phyloP scores from a whole-genome alignment of 2,797 vertebrate species.

The Spinus olivaceus region DNA sequence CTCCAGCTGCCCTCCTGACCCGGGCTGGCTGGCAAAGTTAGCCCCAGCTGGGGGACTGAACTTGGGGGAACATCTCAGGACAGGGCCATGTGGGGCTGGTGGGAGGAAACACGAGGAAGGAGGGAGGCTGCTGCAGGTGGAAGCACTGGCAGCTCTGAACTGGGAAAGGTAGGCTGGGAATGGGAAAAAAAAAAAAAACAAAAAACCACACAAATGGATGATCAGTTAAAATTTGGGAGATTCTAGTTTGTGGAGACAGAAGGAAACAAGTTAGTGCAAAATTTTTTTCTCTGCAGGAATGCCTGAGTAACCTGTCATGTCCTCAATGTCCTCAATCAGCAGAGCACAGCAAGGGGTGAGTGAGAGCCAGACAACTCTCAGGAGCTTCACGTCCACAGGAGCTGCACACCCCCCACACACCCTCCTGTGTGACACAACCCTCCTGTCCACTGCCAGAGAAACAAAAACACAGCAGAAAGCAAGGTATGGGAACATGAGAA shows the following conservation, averaged over 20 bases:
- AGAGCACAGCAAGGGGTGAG: neutral
- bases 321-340: neutral
- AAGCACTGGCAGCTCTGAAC: neutral
- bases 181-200: too few species aligned
- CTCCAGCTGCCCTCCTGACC: neutral
- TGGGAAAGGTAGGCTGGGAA: neutral
- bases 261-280: neutral
- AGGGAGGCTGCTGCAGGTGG: neutral
- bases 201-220: too few species aligned
- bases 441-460: neutral
- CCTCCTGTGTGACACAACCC: neutral
- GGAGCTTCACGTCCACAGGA: neutral
- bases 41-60: neutral
- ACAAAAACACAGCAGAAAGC: neutral
- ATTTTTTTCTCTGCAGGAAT: neutral
- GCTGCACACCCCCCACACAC: neutral
- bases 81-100: neutral
- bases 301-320: neutral
- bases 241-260: neutral
- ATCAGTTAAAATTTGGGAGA: neutral
- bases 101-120: fast-evolving
- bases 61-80: neutral
- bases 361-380: neutral
- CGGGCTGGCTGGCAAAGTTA: neutral
- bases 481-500: neutral